A percentile compares a stretch with the other conserved stretches of the same genome.
Evolutionary conservation across 2,113 vertebrate genomes (phyloP).

Genomic region (Anolis sagrei): DNA sequence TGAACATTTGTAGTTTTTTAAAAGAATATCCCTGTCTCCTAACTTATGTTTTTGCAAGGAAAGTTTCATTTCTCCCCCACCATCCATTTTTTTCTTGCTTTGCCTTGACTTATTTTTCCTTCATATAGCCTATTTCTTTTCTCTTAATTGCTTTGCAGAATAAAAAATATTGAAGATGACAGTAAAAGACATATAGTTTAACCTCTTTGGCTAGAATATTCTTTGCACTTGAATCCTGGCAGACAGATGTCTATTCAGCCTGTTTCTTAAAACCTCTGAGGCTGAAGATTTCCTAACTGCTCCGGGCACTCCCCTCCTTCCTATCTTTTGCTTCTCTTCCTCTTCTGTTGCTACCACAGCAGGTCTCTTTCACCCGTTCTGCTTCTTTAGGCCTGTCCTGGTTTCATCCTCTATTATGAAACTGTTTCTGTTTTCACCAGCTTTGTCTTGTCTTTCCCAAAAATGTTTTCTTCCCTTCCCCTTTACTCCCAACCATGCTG

Average conservation of each 20-base stretch:
- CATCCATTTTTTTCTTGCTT: neutral
- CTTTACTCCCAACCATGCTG: neutral
- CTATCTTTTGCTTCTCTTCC: neutral
- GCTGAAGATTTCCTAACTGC: neutral
- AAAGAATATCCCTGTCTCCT: too few species aligned
- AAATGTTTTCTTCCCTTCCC: neutral
- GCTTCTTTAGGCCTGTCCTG: neutral
- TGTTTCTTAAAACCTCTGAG: neutral
- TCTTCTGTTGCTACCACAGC: neutral
- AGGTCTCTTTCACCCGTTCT: neutral
- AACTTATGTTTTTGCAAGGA: neutral
- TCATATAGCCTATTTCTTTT: neutral
- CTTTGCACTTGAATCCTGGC: neutral
- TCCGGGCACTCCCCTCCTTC: neutral
- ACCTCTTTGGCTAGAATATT: neutral
- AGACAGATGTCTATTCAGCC: slow-evolving; percentile 2
- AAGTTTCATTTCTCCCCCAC: neutral
- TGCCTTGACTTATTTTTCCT: neutral
- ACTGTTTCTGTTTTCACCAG: neutral
- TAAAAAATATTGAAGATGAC: slow-evolving; percentile 3
- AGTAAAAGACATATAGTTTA: slow-evolving; percentile 14
- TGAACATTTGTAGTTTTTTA: too few species aligned
- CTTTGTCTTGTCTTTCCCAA: neutral
- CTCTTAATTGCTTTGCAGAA: neutral
- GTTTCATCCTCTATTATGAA: neutral